Percentiles rank a stretch among this genome's conserved stretches.
phyloP scores from a whole-genome alignment of 2,888 invertebrate genomes.

The Lydus trimaculatus region DNA sequence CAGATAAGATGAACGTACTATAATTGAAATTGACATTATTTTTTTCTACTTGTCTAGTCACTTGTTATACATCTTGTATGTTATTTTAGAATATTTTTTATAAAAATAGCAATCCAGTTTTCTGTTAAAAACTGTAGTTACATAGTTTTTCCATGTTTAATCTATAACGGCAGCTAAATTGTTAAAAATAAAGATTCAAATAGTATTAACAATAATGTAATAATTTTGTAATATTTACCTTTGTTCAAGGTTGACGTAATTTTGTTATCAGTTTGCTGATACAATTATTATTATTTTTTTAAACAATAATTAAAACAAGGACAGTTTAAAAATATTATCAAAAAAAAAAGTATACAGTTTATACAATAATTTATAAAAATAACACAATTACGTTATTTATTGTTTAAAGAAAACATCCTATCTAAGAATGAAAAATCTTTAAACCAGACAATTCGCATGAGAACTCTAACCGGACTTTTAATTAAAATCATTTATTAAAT shows the following conservation, averaged over 20 bases:
- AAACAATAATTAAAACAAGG: conserved; percentile 1
- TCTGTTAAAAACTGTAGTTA: too few species aligned
- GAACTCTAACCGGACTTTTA: not conserved
- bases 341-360: not conserved
- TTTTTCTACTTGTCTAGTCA: not conserved
- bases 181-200: not conserved
- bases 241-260: not conserved
- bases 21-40: not conserved
- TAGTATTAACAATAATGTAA: not conserved
- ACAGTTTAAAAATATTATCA: not conserved
- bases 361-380: not conserved
- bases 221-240: conserved; percentile 1
- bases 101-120: too few species aligned
- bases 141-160: too few species aligned
- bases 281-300: not conserved
- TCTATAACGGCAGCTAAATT: too few species aligned
- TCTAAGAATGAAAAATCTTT: not conserved
- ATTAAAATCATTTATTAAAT: not conserved
- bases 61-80: not conserved
- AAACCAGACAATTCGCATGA: not conserved
- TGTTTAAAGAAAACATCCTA: not conserved
- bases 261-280: conserved; percentile 1
- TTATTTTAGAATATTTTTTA: not conserved
- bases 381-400: not conserved
- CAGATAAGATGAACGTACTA: not conserved